These are phyloP conservation scores for Odontocolon sp. DNA, from an alignment of 2,888 invertebrate species.

Conservation along the genomic window DNA sequence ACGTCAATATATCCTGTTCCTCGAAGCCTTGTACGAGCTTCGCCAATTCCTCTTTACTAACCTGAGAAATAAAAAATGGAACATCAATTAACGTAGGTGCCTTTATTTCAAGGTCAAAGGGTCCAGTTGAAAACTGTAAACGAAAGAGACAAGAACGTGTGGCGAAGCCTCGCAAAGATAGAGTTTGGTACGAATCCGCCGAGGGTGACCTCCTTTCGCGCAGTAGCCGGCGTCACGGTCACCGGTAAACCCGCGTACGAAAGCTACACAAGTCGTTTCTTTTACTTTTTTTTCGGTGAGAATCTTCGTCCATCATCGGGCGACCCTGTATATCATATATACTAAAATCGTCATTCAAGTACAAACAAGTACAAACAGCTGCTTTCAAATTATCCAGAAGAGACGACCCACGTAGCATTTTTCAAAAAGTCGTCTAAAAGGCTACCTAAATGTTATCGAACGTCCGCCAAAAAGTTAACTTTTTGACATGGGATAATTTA, in stretches of 20 bases:
- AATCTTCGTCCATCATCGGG: slow-evolving; percentile 23
- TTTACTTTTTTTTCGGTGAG: slow-evolving; percentile 9
- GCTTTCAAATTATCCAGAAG: neutral
- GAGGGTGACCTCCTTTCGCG: slow-evolving; percentile 64
- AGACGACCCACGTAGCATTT: too few species aligned
- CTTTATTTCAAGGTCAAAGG: slow-evolving; percentile 34
- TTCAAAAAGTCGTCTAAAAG: too few species aligned
- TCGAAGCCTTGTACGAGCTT: slow-evolving; percentile 95
- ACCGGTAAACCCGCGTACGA: slow-evolving; percentile 50
- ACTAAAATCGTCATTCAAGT: too few species aligned
- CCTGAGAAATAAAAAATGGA: slow-evolving; percentile 82
- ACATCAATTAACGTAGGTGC: neutral
- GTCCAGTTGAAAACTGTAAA: neutral
- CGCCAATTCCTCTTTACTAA: slow-evolving; percentile 94
- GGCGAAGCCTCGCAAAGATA: slow-evolving; percentile 61
- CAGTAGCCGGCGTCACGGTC: slow-evolving; percentile 54
- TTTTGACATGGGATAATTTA: too few species aligned
- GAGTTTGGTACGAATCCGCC: slow-evolving; percentile 43
- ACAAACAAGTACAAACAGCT: neutral
- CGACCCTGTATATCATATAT: too few species aligned
- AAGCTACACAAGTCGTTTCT: slow-evolving; percentile 34
- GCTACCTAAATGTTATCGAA: too few species aligned
- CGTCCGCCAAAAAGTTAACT: too few species aligned
- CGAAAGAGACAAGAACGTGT: slow-evolving; percentile 14
- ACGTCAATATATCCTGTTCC: slow-evolving; percentile 93